These are phyloP conservation scores for Sepiola atlantica DNA, from an alignment of 2,888 invertebrate species.

Conservation along the genomic window DNA sequence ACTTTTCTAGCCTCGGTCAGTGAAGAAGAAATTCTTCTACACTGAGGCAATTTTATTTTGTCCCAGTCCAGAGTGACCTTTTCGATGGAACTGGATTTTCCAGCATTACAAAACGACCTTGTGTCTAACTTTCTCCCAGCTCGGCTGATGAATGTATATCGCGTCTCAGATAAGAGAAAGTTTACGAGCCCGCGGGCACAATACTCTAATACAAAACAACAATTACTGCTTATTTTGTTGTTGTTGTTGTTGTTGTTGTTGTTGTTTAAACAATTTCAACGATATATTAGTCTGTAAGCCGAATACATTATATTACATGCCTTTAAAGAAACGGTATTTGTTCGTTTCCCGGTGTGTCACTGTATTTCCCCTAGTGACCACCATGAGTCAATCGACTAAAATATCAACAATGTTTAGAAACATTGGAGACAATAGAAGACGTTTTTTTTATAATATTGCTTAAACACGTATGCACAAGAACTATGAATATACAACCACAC, in stretches of 20 bases:
- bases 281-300: background rate
- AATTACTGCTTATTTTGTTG: background rate
- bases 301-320: background rate
- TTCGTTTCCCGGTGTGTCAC: background rate
- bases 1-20: no score
- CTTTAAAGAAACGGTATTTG: background rate
- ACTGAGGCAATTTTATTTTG: no score
- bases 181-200: background rate
- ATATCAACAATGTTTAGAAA: background rate
- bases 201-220: background rate
- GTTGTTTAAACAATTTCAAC: background rate
- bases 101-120: no score
- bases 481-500: background rate
- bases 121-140: no score
- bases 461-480: no score
- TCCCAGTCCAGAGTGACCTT: no score
- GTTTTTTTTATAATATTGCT: background rate
- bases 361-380: background rate
- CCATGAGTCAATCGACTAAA: background rate
- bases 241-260: background rate
- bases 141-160: background rate
- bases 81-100: no score
- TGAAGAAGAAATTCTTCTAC: no score
- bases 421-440: background rate
- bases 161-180: background rate